These are phyloP conservation scores for Echinarachnius parma DNA, from an alignment of 53 echinoderm and acorn worm species.

Conservation along the genomic window DNA sequence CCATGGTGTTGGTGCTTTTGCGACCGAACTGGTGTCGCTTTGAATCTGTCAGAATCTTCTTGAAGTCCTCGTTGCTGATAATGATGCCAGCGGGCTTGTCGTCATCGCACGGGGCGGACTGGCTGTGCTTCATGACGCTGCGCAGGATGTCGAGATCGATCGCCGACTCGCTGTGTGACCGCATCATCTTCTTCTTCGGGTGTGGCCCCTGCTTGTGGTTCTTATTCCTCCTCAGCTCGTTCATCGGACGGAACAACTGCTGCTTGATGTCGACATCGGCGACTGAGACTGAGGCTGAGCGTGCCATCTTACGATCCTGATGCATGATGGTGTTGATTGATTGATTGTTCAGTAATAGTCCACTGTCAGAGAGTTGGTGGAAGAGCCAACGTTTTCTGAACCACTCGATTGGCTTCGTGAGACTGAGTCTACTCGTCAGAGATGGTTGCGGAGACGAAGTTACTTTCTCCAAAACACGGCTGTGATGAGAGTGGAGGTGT, in stretches of 20 bases:
- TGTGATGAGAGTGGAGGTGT: not conserved
- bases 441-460: not conserved
- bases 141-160: slow-evolving; percentile 73
- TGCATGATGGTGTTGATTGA: slow-evolving; percentile 24
- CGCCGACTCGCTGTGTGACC: slow-evolving; percentile 94
- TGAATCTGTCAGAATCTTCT: slow-evolving; percentile 81
- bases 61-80: slow-evolving; percentile 87
- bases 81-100: slow-evolving; percentile 67
- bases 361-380: slow-evolving; percentile 41
- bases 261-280: slow-evolving; percentile 39
- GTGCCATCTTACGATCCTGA: slow-evolving; percentile 42
- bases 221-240: slow-evolving; percentile 1
- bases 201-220: slow-evolving; percentile 57
- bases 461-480: not conserved
- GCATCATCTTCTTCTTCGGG: slow-evolving; percentile 90
- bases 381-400: slow-evolving; percentile 33
- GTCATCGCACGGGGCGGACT: slow-evolving; percentile 19
- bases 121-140: slow-evolving; percentile 44
- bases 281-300: slow-evolving; percentile 28
- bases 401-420: slow-evolving; percentile 20
- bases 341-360: slow-evolving; percentile 3
- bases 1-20: slow-evolving; percentile 67
- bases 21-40: slow-evolving; percentile 63
- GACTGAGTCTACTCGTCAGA: slow-evolving; percentile 25
- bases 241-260: not conserved